Evolutionary conservation across 2,888 invertebrate genomes (phyloP), one percentile per base, ranked within the genome.

Genomic region (Dasypogon diadema): DNA sequence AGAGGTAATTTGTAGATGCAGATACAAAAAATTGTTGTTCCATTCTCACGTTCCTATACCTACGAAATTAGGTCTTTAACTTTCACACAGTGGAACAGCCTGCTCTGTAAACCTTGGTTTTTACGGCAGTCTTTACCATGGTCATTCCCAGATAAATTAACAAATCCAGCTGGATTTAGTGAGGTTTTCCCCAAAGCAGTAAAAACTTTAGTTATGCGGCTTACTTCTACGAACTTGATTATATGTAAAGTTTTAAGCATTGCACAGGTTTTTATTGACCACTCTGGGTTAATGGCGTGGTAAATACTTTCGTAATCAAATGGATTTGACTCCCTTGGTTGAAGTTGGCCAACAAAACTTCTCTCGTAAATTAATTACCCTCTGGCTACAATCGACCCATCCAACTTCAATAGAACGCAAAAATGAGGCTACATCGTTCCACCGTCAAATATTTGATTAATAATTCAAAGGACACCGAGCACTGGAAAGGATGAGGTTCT

Each of bases 251-350:
- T 42, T 42, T 42, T 30, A 30, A 30, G 6, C 5, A 30, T 5
- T 30, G 6, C 42, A 6, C n/a, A n/a, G 3, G 42, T 8, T 12
- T 42, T 60, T 60, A 60, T 60, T 60, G 37, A 37, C 42, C 37
- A 18, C 60, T 60, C 26, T 18, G 21, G 12, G 34, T 60, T 60
- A 60, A 60, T 26, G 60, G 37, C 37, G 18, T 60, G 60, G 60
- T 60, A 60, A 60, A 60, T 60, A 60, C 60, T 60, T 60, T 60
- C 14, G 37, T 60, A 60, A 60, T 60, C 37, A 60, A 60, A 34
- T 34, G 60, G 16, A 37, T 18, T 37, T 14, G 18, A 10, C 10
- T 60, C 37, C 16, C 12, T 10, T 37, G 37, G 37, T 21, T 16
- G 26, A n/a, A 60, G 42, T 42, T 42, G 34, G 34, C 18, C 26